Evolutionary conservation across 2,113 vertebrate species (phyloP), one percentile per base, ranked within the genome.

Genomic region (Terrapene triunguis): DNA sequence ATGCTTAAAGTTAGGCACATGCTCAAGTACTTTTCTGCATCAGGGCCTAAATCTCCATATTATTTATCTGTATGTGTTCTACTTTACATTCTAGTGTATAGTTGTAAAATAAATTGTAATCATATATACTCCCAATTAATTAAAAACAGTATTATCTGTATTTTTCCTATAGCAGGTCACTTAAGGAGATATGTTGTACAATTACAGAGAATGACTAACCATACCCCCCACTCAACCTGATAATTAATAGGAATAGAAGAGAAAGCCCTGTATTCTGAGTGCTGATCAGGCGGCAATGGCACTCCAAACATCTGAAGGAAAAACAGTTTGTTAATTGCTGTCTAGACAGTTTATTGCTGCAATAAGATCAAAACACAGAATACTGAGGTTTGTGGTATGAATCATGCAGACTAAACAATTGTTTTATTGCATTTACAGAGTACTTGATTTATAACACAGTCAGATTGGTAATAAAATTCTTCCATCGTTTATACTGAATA

Each of bases 341-440:
- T 99, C 99, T 99, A 99, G 99, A 99, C 99, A 98, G 97, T 99
- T 99, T 99, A 99, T 99, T 98, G 98, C 99, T 96, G 99, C 99
- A 99, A 99, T 99, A 99, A 99, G 99, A 99, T 99, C 98, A 98
- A 98, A 99, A 98, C 98, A 98, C 98, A 98, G 98, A 99, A 99
- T 98, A 98, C 98, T 96, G 96, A 98, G 98, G 98, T 99, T 98
- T 98, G 98, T 98, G 98, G 99, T 98, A 98, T 98, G 98, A 98
- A 98, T 98, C 98, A 96, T 98, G 99, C 98, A 99, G 98, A 99
- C 99, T 98, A 99, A 99, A 99, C 98, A 99, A 98, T 99, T 98
- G 98, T 98, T 99, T 99, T 98, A 98, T 98, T 98, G 98, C 98
- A 98, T 98, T 98, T 98, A 98, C 98, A 98, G 98, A 98, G 98